Evolutionary conservation across 2,888 invertebrate species (phyloP).

Genomic region (Alcis repandata): DNA sequence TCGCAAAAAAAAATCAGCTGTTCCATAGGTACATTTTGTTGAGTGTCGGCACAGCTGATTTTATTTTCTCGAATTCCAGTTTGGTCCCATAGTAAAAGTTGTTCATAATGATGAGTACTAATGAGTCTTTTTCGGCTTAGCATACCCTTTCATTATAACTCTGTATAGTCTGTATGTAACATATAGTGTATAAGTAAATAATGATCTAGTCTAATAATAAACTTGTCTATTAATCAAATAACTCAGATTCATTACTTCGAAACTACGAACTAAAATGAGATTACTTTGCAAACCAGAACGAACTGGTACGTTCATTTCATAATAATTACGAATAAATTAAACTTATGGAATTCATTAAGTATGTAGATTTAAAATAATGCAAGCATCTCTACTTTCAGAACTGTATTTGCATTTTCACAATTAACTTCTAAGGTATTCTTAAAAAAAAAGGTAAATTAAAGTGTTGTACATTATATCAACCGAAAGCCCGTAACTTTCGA

Average conservation of each 20-base stretch:
- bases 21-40: no score
- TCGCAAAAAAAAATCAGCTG: no score
- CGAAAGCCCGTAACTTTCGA: conserved; percentile 5
- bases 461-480: not conserved
- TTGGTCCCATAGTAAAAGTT: no score
- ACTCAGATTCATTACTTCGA: not conserved
- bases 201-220: not conserved
- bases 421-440: not conserved
- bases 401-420: conserved; percentile 14
- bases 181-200: not conserved
- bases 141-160: no score
- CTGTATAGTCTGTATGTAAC: no score
- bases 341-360: conserved; percentile 15
- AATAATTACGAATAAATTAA: conserved; percentile 22
- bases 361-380: conserved; percentile 20
- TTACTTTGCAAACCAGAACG: conserved; percentile 4
- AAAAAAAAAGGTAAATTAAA: not conserved
- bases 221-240: not conserved
- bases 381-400: conserved; percentile 23
- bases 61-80: no score
- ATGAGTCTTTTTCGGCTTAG: no score
- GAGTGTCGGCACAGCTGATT: no score
- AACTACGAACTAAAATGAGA: not conserved
- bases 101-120: no score
- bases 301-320: conserved; percentile 17